A percentile compares a stretch with the other conserved stretches of the same genome.
These are phyloP conservation scores for Acanthurus tractus DNA, from an alignment of 2,797 vertebrate species.

Conservation along the genomic window DNA sequence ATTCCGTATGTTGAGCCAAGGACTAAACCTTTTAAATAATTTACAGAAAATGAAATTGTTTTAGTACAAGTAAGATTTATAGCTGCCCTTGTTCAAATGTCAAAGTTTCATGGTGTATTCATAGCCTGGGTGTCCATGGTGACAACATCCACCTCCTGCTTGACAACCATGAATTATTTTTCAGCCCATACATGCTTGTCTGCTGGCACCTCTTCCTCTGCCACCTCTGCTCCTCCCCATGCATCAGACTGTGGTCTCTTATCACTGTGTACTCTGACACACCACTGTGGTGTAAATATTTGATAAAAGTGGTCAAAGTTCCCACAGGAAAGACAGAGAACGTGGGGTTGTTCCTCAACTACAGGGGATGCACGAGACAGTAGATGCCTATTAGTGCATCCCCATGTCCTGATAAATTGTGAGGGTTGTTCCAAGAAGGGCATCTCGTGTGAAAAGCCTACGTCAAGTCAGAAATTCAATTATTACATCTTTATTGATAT, in stretches of 20 bases:
- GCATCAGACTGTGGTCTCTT: slow-evolving; percentile 1
- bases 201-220: background rate
- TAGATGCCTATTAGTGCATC: no score
- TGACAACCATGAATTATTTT: background rate
- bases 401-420: no score
- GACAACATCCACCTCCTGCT: background rate
- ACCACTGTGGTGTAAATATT: slow-evolving; percentile 20
- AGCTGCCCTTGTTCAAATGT: slow-evolving; percentile 1
- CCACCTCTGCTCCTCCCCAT: background rate
- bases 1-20: background rate
- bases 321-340: no score
- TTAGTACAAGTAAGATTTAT: background rate
- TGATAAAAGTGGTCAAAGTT: slow-evolving; percentile 10
- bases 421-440: no score
- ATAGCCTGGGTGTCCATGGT: background rate
- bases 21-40: background rate
- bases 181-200: background rate
- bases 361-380: no score
- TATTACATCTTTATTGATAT: no score
- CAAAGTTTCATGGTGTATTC: background rate
- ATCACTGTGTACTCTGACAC: slow-evolving; percentile 8
- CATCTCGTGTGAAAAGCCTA: no score
- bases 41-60: background rate
- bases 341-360: no score
- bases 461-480: no score